Conservation (phyloP, 2,888 invertebrate species). For the Ichneumoninae sp. region DNA sequence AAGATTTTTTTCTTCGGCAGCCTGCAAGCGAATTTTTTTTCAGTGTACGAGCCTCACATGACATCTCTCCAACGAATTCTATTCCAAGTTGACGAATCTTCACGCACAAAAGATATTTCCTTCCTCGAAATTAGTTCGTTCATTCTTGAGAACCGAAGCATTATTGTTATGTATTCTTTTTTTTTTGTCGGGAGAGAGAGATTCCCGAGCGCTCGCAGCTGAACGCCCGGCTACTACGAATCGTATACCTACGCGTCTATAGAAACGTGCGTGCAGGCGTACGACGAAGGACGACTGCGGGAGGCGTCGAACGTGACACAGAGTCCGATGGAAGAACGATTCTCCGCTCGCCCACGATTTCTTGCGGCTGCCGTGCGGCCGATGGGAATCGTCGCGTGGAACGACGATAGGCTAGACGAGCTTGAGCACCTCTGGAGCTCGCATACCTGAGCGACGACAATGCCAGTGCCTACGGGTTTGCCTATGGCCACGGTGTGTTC, state of each 20-base stretch:
- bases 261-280: slow-evolving; percentile 30
- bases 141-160: slow-evolving; percentile 1
- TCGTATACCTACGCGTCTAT: slow-evolving; percentile 24
- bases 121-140: background rate
- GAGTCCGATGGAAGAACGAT: slow-evolving; percentile 18
- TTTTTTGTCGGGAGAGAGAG: background rate
- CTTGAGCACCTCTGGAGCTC: slow-evolving; percentile 67
- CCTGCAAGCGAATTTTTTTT: no score
- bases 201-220: slow-evolving; percentile 10
- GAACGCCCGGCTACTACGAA: slow-evolving; percentile 10
- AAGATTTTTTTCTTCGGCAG: no score
- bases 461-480: slow-evolving; percentile 71
- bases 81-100: background rate
- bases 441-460: slow-evolving; percentile 78
- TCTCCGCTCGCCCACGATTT: slow-evolving; percentile 25
- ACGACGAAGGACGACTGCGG: slow-evolving; percentile 6
- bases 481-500: slow-evolving; percentile 65
- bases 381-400: background rate
- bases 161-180: slow-evolving; percentile 8
- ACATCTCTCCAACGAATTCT: background rate
- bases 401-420: slow-evolving; percentile 37
- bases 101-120: background rate
- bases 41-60: background rate
- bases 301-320: slow-evolving; percentile 12
- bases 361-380: slow-evolving; percentile 16